phyloP scores from a whole-genome alignment of 2,888 invertebrate genomes.

The Lasioglossum malachurum region DNA sequence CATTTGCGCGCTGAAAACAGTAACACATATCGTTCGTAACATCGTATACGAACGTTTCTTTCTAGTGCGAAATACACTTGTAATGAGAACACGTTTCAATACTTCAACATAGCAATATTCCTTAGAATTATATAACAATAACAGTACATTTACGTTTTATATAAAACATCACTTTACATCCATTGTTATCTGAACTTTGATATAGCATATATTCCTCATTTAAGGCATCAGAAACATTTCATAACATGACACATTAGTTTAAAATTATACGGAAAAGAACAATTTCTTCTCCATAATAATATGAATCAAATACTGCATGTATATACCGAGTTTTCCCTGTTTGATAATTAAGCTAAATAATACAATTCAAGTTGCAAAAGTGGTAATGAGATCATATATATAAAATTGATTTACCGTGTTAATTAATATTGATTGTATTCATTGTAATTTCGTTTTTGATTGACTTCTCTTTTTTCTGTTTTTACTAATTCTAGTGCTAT shows the following conservation, averaged over 20 bases:
- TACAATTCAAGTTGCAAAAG: slow-evolving; percentile 7
- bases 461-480: slow-evolving; percentile 63
- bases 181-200: slow-evolving; percentile 31
- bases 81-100: slow-evolving; percentile 33
- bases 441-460: slow-evolving; percentile 46
- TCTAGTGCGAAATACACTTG: slow-evolving; percentile 28
- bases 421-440: slow-evolving; percentile 18
- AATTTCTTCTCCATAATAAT: slow-evolving; percentile 5
- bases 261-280: not conserved
- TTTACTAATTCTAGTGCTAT: slow-evolving; percentile 63
- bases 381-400: slow-evolving; percentile 8
- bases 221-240: slow-evolving; percentile 14
- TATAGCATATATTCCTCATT: slow-evolving; percentile 2
- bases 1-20: slow-evolving; percentile 34
- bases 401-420: slow-evolving; percentile 3
- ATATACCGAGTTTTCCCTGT: not conserved
- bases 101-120: slow-evolving; percentile 34
- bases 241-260: not conserved
- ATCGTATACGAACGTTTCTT: slow-evolving; percentile 19
- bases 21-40: slow-evolving; percentile 21
- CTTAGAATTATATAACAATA: slow-evolving; percentile 52
- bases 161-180: slow-evolving; percentile 29
- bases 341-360: slow-evolving; percentile 26
- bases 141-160: slow-evolving; percentile 35
- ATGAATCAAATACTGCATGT: slow-evolving; percentile 10